Conservation (phyloP, 2,113 vertebrate species). For the Synodontis membranacea region DNA sequence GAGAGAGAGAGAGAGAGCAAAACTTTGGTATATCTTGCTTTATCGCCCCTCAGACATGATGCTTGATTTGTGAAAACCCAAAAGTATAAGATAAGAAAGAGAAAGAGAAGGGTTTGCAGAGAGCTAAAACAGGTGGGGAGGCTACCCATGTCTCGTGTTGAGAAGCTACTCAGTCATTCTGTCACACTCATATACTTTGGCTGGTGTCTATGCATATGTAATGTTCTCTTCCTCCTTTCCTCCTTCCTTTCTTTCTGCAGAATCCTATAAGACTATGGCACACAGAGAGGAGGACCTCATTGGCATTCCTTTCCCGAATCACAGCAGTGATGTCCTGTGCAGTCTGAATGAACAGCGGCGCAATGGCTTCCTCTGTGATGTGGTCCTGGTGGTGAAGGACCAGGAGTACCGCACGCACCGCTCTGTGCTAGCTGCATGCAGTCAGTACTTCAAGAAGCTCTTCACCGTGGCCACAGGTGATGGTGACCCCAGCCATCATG, state of each 20-base stretch:
- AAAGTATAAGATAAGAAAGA: slow-evolving; percentile 6
- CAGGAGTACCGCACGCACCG: slow-evolving; percentile 95
- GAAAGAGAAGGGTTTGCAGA: background rate
- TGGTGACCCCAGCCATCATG: slow-evolving; percentile 73
- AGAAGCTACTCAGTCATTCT: background rate
- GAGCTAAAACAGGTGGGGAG: background rate
- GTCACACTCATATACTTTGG: background rate
- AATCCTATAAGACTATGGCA: slow-evolving; percentile 80
- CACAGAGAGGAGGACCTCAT: slow-evolving; percentile 93
- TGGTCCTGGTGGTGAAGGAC: slow-evolving; percentile 91
- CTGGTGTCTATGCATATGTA: background rate
- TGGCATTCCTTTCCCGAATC: slow-evolving; percentile 98
- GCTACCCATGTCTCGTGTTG: background rate
- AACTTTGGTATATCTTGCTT: background rate
- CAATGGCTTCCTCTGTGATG: slow-evolving; percentile 90
- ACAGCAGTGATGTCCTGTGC: slow-evolving; percentile 95
- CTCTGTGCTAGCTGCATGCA: slow-evolving; percentile 94
- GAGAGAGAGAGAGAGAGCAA: background rate
- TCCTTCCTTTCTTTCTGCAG: slow-evolving; percentile 27
- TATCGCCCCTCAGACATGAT: slow-evolving; percentile 23
- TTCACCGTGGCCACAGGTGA: slow-evolving; percentile 86
- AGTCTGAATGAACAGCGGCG: slow-evolving; percentile 93
- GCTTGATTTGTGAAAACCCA: background rate
- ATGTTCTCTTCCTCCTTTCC: background rate
- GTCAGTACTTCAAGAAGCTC: slow-evolving; percentile 98